phyloP scores from a whole-genome alignment of 2,797 vertebrate species.

The Taeniopygia guttata region DNA sequence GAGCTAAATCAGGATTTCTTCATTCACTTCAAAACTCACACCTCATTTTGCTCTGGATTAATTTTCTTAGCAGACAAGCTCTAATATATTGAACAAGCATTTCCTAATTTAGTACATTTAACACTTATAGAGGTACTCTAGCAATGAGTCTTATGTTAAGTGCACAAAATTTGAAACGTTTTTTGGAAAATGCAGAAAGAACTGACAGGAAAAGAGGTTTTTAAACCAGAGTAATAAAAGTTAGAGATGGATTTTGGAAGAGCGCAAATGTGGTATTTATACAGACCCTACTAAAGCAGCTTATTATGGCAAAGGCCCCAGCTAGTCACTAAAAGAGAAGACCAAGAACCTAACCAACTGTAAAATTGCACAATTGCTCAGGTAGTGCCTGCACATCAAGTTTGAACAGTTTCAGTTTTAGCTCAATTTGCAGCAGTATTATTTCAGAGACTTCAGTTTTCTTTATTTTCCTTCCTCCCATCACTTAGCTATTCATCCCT shows the following conservation, averaged over 20 bases:
- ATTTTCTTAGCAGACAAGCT: constrained; percentile 29
- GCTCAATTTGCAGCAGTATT: neutral
- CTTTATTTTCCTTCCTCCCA: neutral
- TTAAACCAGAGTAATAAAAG: neutral
- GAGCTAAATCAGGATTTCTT: constrained; percentile 26
- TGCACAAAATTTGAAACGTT: neutral
- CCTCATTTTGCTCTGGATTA: constrained; percentile 23
- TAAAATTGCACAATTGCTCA: neutral
- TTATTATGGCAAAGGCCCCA: neutral
- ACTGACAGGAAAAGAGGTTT: neutral
- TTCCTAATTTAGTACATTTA: neutral
- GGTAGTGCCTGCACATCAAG: neutral
- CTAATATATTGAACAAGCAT: neutral
- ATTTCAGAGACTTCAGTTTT: neutral
- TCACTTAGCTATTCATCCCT: neutral
- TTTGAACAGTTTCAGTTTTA: neutral
- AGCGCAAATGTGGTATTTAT: neutral
- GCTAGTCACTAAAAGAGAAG: neutral
- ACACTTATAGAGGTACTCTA: neutral
- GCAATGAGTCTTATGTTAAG: neutral
- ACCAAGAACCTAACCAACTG: neutral
- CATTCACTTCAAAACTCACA: constrained; percentile 35
- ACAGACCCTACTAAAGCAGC: neutral
- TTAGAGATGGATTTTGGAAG: neutral
- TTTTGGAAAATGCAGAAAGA: constrained; percentile 13